phyloP scores from a whole-genome alignment of 2,797 vertebrate genomes.

The Chloroceryle inda region DNA sequence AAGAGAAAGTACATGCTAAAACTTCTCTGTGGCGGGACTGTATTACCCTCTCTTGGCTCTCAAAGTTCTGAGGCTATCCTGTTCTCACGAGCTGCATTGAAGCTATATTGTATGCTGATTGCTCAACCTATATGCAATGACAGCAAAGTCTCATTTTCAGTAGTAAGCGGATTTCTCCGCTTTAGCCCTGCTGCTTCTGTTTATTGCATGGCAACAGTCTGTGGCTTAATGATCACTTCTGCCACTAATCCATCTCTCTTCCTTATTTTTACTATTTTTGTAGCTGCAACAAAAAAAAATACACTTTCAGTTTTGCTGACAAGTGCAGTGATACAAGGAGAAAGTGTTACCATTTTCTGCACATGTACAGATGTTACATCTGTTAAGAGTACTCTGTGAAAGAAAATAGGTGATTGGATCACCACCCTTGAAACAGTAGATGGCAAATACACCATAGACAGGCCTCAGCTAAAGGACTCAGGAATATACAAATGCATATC shows the following conservation, averaged over 20 bases:
- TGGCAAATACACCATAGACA: constrained; percentile 62
- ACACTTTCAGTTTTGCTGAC: constrained; percentile 79
- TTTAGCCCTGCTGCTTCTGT: background rate
- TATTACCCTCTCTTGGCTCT: background rate
- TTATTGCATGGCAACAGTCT: background rate
- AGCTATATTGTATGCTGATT: background rate
- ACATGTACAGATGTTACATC: constrained; percentile 69
- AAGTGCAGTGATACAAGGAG: constrained; percentile 77
- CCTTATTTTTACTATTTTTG: constrained; percentile 14
- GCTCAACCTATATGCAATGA: background rate
- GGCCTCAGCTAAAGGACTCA: constrained; percentile 68
- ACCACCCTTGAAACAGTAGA: constrained; percentile 58
- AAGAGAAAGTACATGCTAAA: background rate
- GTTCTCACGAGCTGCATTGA: background rate
- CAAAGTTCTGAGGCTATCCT: background rate
- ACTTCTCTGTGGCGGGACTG: background rate
- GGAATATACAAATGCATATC: constrained; percentile 80
- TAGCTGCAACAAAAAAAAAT: constrained; percentile 73
- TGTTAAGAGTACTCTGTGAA: constrained; percentile 75
- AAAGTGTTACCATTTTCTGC: constrained; percentile 79
- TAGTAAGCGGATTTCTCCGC: background rate
- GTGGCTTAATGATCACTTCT: background rate
- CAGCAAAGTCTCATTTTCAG: background rate
- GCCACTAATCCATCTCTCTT: background rate
- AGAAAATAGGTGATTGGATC: constrained; percentile 45